Base-by-base conservation (phyloP, 2,113 vertebrate species). In the Calyptommatus sinebrachiatus region DNA sequence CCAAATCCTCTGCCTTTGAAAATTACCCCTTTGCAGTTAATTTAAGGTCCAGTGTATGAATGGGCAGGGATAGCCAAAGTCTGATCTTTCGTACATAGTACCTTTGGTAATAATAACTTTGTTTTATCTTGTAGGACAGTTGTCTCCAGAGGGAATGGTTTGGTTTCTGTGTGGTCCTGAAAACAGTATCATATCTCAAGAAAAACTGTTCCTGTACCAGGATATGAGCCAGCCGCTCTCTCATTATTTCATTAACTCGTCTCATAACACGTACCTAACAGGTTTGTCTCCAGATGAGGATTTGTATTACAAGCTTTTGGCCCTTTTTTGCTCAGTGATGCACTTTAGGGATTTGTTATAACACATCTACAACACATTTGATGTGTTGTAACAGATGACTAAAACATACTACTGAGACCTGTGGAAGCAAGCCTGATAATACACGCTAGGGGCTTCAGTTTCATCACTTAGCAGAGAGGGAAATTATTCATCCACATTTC, bases 181-280 rank as follows among this genome's bases (percentile, higher is more conserved):
- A 91, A 98, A 97, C 71, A 96, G 95, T 0, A 93, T 96, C 31
- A 92, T 99, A 61, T 93, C 95, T 3, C 94, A 97, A 81, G 96
- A 99, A 88, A 96, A 94, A 69, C 85, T 99, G 79, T 83, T 94
- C 76, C 94, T 95, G 70, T 91, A 95, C 90, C 97, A 99, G 0
- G 97, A 99, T 89, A 99, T 99, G 98, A 96, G 85, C 1, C 97
- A 99, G 77, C 98, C 98, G 0, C 87, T 99, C 79, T 96, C 97
- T 0, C 97, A 99, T 88, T 99, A 99, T 93, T 98, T 97, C 86
- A 94, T 99, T 93, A 99, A 99, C 65, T 99, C 98, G 1, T 99
- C 98, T 7, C 98, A 99, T 92, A 99, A 99, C 93, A 99, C 98
- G 0, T 99, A 99, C 77, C 94, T 99, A 78, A 99, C 98, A 94